Base-by-base conservation (phyloP, 2,888 invertebrate species). In the Cosmorhoe ocellata region DNA sequence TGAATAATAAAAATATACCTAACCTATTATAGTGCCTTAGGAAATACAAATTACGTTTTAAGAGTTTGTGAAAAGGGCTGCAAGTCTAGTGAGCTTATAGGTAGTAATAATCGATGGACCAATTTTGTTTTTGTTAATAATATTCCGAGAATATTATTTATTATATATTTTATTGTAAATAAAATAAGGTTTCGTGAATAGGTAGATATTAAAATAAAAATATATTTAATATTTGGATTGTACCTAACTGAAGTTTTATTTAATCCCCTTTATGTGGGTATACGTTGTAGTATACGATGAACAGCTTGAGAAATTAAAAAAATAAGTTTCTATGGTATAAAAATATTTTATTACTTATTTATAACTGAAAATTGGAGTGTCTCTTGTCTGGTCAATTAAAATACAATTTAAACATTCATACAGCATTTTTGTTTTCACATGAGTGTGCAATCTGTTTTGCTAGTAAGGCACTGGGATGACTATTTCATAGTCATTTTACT, bases 1-100 rank as follows among this genome's bases (percentile, higher is more conserved):
- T n/a, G n/a, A n/a, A 1, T 4, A 24, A 7, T 24, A 24, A 7
- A 24, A 7, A 7, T 7, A 7, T 24, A 5, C 24, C 26, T 6
- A 33, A 30, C 26, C 2, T 18, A 38, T 24, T 7, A 32, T 57
- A 40, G 53, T 59, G 54, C 49, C 56, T 51, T 54, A 54, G 43
- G 37, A 46, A 51, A 48, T 57, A 58, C 55, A 63, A 60, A 58
- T 58, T 57, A 58, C 28, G 10, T 51, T 52, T 52, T 53, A 58
- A 53, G 47, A 42, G 9, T 30, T 36, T 39, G 34, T 38, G 31
- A 49, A 32, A 32, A 14, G 13, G 32, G 32, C 45, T 54, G 49
- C 42, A 26, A 41, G 36, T 53, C 42, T 55, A 50, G 46, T 50
- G 54, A 55, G 46, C 34, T 49, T 40, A 34, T 42, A 18, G 2